Evolutionary conservation across 2,113 vertebrate genomes (phyloP).

Genomic region (Stegastes partitus): DNA sequence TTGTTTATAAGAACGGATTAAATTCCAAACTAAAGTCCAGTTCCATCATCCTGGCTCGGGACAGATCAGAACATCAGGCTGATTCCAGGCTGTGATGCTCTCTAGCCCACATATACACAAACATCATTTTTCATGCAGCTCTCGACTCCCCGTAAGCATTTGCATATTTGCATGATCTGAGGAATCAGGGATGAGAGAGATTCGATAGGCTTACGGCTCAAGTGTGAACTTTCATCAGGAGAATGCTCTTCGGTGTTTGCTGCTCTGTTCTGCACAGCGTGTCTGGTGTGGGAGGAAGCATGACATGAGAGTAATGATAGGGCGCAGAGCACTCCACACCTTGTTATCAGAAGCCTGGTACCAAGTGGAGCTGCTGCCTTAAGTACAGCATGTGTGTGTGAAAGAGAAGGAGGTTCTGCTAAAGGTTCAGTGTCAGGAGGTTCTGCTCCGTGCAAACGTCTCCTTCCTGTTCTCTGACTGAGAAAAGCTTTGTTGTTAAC

Average conservation of each 20-base stretch:
- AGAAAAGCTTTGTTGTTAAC: conserved; percentile 29
- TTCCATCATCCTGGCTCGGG: too few relatives aligned
- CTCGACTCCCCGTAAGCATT: background rate
- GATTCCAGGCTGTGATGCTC: background rate
- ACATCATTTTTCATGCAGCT: background rate
- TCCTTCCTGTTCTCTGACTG: conserved; percentile 38
- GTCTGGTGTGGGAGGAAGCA: conserved; percentile 54
- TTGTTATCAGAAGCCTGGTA: conserved; percentile 83
- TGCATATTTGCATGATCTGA: background rate
- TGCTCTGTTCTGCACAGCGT: background rate
- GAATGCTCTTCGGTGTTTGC: conserved; percentile 3
- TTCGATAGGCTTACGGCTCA: background rate
- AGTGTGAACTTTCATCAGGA: conserved; percentile 29
- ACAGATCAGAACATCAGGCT: too few relatives aligned
- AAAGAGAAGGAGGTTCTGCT: background rate
- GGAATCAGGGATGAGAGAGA: background rate
- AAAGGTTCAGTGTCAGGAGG: conserved; percentile 35
- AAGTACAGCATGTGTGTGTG: conserved; percentile 10
- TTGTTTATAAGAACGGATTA: too few relatives aligned
- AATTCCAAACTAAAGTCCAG: too few relatives aligned
- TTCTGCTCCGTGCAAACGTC: conserved; percentile 15
- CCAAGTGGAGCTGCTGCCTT: conserved; percentile 68
- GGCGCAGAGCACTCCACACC: conserved; percentile 74
- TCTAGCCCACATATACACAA: background rate
- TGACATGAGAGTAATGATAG: conserved; percentile 66